Conservation (phyloP, 1,140 invertebrate species). For the Pachypeltis micranthus region DNA sequence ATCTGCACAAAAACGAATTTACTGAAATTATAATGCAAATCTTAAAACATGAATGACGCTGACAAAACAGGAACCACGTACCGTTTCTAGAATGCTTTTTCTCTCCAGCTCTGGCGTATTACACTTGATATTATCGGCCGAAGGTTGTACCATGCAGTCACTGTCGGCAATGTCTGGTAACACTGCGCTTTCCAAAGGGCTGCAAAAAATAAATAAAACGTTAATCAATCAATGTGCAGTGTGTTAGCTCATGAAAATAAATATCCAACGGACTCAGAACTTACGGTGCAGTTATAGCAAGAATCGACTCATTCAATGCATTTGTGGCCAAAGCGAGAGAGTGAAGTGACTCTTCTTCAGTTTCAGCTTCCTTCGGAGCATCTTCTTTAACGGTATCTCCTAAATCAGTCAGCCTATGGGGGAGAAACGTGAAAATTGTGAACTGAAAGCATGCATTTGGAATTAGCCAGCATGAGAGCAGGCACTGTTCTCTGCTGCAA, state of each 20-base stretch:
- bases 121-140: constrained; percentile 42
- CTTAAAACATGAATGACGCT: neutral
- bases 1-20: constrained; percentile 9
- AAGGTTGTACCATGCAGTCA: constrained; percentile 24
- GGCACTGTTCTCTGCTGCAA: too few species aligned
- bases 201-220: neutral
- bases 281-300: constrained; percentile 8
- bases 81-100: constrained; percentile 49
- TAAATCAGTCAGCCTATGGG: constrained; percentile 62
- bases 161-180: neutral
- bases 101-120: constrained; percentile 54
- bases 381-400: constrained; percentile 39
- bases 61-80: neutral
- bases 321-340: neutral
- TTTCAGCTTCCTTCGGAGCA: too few species aligned
- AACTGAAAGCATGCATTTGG: too few species aligned
- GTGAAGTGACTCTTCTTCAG: neutral
- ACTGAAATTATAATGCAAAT: neutral
- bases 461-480: too few species aligned
- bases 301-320: constrained; percentile 1
- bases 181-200: neutral
- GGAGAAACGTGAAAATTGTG: too few species aligned
- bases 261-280: neutral
- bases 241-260: too few species aligned
- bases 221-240: too few species aligned